These are phyloP conservation scores for Hydropsyche tenuis DNA, from an alignment of 1,140 invertebrate species.

Conservation along the genomic window DNA sequence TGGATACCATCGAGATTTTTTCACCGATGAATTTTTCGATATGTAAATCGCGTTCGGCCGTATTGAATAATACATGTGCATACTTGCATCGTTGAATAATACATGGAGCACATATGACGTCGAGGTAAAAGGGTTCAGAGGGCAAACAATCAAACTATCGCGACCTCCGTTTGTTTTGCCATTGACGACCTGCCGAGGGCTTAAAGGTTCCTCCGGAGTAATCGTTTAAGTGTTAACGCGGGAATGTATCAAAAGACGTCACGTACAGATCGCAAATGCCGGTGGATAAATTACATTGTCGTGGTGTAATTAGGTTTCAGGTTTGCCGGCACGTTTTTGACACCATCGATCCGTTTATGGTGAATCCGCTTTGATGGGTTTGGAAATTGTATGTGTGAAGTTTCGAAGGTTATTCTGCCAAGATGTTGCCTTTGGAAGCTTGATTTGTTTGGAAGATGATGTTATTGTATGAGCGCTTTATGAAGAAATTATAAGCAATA, in stretches of 20 bases:
- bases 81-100: not conserved
- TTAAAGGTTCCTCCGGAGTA: not conserved
- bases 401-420: too few relatives aligned
- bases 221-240: not conserved
- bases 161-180: not conserved
- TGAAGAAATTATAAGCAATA: too few relatives aligned
- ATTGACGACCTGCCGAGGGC: not conserved
- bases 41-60: not conserved
- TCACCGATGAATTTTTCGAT: not conserved
- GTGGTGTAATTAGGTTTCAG: too few relatives aligned
- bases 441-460: too few relatives aligned
- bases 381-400: too few relatives aligned
- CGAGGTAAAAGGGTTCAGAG: not conserved
- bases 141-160: not conserved
- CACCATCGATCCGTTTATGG: too few relatives aligned
- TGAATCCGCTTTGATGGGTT: too few relatives aligned
- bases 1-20: not conserved
- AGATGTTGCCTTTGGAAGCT: too few relatives aligned
- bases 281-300: not conserved
- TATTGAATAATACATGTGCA: conserved; percentile 9
- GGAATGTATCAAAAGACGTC: not conserved
- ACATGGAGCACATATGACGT: not conserved
- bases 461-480: too few relatives aligned
- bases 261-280: not conserved
- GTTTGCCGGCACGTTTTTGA: too few relatives aligned